Base-by-base conservation (phyloP, 2,113 vertebrate species). In the Onychostoma macrolepis region DNA sequence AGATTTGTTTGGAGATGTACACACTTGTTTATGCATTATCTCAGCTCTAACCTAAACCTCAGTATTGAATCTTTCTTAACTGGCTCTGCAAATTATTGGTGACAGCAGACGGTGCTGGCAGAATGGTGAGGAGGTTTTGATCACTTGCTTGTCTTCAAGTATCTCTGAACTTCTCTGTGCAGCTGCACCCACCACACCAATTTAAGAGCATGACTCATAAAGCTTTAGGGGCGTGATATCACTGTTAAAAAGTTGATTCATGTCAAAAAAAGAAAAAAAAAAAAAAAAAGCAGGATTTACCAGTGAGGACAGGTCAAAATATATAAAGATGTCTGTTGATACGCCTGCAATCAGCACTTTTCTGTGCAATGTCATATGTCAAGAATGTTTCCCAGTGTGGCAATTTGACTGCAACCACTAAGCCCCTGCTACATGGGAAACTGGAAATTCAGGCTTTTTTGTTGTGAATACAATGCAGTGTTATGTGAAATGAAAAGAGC, bases 141-240 rank as follows among this genome's bases (percentile, higher is more conserved):
- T 33, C 26, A 24, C 9, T 30, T 36, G 2, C 12, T 71, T 48
- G 30, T 48, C 41, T 50, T 83, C 9, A 83, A n/a, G 63, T 12
- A 21, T 83, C 63, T 71, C 28, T 50, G 15, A 48, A 36, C 11
- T 67, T 83, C 19, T 56, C 28, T 33, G 67, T 36, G 21, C 11
- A 36, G 21, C 61, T 45, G 5, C 38, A 15, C n/a, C 26, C 72
- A 63, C 56, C n/a, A 17, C 38, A 41, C 71, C 30, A 28, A 76
- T 63, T 85, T 17, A 85, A 76, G 43, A 45, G 53, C n/a, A 65
- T 33, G 41, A 78, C 58, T 67, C 26, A 67, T 65, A n/a, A 77
- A 77, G n/a, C 10, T 33, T 8, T 24, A 50, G 43, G 6, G 17
- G 17, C 17, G 0, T 30, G 53, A 58, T 17, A 65, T 48, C 38